Base-by-base conservation (phyloP, 2,888 invertebrate species). In the Melinaea marsaeus region DNA sequence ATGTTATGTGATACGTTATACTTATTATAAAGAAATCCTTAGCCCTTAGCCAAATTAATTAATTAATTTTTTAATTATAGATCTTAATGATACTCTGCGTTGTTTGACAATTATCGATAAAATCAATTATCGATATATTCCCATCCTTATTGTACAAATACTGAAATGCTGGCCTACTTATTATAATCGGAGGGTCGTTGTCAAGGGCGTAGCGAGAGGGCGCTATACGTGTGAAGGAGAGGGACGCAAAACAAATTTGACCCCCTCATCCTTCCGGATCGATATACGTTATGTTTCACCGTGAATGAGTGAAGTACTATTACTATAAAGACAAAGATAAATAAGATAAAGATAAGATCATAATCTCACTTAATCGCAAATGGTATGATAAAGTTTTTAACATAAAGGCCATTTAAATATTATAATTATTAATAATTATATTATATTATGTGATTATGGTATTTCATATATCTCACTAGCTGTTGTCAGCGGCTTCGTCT, bases 141-240 rank as follows among this genome's bases (percentile, higher is more conserved):
- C 51, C 9, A 32, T 7, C 51, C 51, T 9, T 32, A 51, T 32
- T 11, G 32, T 51, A 51, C 7, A 9, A 51, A 51, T 51, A 7
- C 9, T 51, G 32, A 56, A 60, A 61, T 64, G 57, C 54, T 63
- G 65, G 60, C 64, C 60, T 65, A 69, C 56, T 78, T 63, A 61
- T 63, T 51, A n/a, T 42, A 42, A 42, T 63, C 67, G 69, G 69
- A 69, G 73, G 69, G 67, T 73, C 71, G 72, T 73, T 73, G 75
- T 70, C 78, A 80, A 77, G 77, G 79, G 70, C 76, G 64, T 13
- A 54, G 56, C 47, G 68, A 58, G 73, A 71, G 34, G 54, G 42
- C n/a, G 57, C 47, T 62, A 64, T 66, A 45, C 6, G 69, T 58
- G 48, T 48, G 67, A 74, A 51, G 33, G 65, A 61, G 73, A 72